Percentiles rank a stretch among this genome's conserved stretches.
phyloP scores from a whole-genome alignment of 2,113 vertebrate genomes.

The Rallus limicola region DNA sequence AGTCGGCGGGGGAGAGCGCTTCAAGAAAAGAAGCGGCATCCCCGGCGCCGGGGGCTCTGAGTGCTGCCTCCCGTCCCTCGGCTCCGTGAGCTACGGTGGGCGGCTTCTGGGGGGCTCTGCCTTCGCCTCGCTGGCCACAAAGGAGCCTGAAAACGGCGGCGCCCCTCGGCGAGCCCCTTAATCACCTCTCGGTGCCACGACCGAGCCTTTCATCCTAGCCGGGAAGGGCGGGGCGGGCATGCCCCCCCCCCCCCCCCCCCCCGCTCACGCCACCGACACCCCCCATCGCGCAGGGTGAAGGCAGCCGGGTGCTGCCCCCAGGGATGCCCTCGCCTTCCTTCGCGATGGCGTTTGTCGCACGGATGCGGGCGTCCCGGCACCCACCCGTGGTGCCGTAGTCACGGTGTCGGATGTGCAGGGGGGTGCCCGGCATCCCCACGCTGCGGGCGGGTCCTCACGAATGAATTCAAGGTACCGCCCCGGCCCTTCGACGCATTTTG shows the following conservation, averaged over 20 bases:
- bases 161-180: neutral
- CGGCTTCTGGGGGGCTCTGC: neutral
- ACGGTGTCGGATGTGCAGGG: neutral
- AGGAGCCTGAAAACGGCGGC: neutral
- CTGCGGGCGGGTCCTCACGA: neutral
- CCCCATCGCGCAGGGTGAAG: too few relatives aligned
- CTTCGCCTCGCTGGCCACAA: neutral
- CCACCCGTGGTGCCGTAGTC: too few relatives aligned
- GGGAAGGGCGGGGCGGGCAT: neutral
- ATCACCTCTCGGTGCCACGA: neutral
- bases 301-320: neutral
- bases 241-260: neutral
- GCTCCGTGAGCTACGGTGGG: neutral
- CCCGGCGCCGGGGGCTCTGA: neutral
- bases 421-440: neutral
- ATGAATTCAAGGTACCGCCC: accelerated
- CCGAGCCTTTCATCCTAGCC: neutral
- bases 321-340: neutral
- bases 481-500: accelerated
- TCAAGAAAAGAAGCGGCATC: too few relatives aligned
- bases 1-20: neutral
- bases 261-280: neutral
- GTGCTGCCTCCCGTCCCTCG: too few relatives aligned
- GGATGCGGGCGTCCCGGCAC: neutral
- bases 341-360: neutral